phyloP scores from a whole-genome alignment of 2,888 invertebrate genomes.

The Sphaerophoria taeniata region DNA sequence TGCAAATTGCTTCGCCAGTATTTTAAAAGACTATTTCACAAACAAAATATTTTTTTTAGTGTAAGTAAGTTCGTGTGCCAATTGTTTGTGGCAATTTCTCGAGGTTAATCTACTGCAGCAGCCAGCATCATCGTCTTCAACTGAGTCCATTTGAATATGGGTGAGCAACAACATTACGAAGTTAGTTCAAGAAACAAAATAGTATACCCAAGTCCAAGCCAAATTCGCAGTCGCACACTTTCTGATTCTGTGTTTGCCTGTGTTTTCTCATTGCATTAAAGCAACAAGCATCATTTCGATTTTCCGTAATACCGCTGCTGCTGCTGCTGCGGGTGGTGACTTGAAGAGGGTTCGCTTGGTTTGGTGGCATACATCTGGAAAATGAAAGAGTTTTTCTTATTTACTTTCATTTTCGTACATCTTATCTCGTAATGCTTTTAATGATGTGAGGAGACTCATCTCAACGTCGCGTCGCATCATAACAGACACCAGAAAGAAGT shows the following conservation, averaged over 20 bases:
- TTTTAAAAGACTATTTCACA: background rate
- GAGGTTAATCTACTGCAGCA: constrained; percentile 38
- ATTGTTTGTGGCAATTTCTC: constrained; percentile 27
- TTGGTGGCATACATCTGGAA: constrained; percentile 10
- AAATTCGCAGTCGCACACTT: background rate
- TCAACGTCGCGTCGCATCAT: constrained; percentile 55
- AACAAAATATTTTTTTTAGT: background rate
- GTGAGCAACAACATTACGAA: constrained; percentile 42
- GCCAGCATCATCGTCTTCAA: constrained; percentile 1
- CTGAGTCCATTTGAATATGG: constrained; percentile 52
- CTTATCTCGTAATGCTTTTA: constrained; percentile 56
- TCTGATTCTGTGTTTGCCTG: too few relatives aligned
- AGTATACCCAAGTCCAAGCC: constrained; percentile 4
- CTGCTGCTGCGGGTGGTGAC: background rate
- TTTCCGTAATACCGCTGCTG: background rate
- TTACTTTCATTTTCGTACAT: constrained; percentile 69
- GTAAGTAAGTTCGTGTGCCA: constrained; percentile 28
- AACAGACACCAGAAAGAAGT: constrained; percentile 58
- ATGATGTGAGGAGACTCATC: constrained; percentile 64
- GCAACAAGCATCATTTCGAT: background rate
- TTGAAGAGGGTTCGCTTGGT: background rate
- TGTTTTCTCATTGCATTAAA: background rate
- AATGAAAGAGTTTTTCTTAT: constrained; percentile 5
- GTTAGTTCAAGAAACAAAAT: constrained; percentile 19
- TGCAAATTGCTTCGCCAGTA: too few relatives aligned